phyloP scores from a whole-genome alignment of 2,888 invertebrate genomes.

The Andrena camellia region DNA sequence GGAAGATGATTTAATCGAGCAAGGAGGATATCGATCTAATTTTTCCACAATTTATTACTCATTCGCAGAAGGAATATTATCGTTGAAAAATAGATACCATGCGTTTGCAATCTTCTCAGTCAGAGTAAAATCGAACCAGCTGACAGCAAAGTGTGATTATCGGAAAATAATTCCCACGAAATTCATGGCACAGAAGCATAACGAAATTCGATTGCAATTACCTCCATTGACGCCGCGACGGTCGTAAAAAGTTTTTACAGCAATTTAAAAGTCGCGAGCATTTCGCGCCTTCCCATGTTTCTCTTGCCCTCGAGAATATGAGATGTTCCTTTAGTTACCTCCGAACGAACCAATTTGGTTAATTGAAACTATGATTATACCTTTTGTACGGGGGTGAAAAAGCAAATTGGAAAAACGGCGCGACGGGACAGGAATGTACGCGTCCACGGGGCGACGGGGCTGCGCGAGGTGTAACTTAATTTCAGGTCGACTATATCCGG shows the following conservation, averaged over 20 bases:
- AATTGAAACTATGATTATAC: constrained; percentile 46
- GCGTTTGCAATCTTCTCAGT: not conserved
- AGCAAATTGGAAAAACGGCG: constrained; percentile 35
- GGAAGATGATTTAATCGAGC: no score
- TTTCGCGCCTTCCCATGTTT: not conserved
- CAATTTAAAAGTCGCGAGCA: not conserved
- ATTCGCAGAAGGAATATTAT: not conserved
- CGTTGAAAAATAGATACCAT: not conserved
- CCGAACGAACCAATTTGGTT: constrained; percentile 39
- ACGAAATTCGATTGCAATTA: not conserved
- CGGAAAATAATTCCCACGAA: constrained; percentile 8
- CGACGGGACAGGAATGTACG: constrained; percentile 25
- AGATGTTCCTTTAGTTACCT: constrained; percentile 4
- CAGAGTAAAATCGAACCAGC: not conserved
- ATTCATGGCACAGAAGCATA: not conserved
- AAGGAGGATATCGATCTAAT: no score
- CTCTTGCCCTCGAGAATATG: not conserved
- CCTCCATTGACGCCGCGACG: not conserved
- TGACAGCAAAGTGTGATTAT: not conserved
- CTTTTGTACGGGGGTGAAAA: not conserved
- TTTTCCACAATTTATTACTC: no score
- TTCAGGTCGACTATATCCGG: constrained; percentile 20
- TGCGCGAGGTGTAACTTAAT: constrained; percentile 30
- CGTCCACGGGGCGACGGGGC: not conserved
- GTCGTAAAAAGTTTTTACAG: not conserved